Evolutionary conservation across 2,888 invertebrate genomes (phyloP), one percentile per base, ranked within the genome.

Genomic region (Drosophila borborema): DNA sequence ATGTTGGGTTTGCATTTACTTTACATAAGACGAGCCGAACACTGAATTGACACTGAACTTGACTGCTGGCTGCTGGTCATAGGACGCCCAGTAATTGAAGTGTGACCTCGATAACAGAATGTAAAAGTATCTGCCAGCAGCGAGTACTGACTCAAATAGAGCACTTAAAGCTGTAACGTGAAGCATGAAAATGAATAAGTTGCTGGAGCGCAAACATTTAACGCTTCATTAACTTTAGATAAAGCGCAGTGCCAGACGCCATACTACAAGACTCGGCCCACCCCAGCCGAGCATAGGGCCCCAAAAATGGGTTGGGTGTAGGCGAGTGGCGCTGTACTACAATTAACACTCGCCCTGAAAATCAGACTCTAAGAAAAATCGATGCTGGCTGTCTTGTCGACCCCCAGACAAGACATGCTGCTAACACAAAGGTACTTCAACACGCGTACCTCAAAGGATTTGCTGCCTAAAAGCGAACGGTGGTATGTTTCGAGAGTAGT

Each of bases 221-320:
- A 87, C 90, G 86, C 90, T 87, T 87, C 90, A 87, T 87, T 87
- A 87, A 87, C 86, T 90, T 86, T 74, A 80, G 90, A 87, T 88
- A 87, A 86, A 80, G 76, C 76, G 64, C 74, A 80, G 71, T 56
- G 71, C 48, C 81, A 83, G 72, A 49, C 79, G 36, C 51, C 55
- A 72, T n/a, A 31, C 43, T 43, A 28, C 48, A 43, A 38, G 38
- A 40, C 70, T 34, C 10, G 31, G 20, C 34, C 43, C 38, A 38
- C 45, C 9, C 53, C 36, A 40, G 18, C 8, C 46, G 23, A 20
- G 45, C 55, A 8, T 41, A 28, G 28, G 3, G 46, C 60, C 59
- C 60, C 51, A 16, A n/a, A 53, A 55, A 34, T 16, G 1, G 14
- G 18, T 16, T 18, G 20, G 8, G 49, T 20, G 8, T 14, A 18